Base-by-base conservation (phyloP, 2,888 invertebrate species). In the Hirtodrosophila confusa region DNA sequence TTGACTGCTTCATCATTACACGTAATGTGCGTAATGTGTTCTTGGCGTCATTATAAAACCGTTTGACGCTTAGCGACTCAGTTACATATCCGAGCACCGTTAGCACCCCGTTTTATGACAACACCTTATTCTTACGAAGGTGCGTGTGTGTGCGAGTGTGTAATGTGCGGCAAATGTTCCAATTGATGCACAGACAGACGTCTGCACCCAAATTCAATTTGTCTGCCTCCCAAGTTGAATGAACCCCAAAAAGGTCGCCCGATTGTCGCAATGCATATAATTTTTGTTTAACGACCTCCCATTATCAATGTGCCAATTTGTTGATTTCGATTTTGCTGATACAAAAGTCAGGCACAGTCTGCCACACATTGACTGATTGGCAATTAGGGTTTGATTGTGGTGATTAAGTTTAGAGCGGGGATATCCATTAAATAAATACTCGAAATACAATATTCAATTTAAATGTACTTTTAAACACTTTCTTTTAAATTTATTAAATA, bases 61-160 rank as follows among this genome's bases (percentile, higher is more conserved):
- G 84, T 86, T 83, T 64, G 61, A 39, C 61, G 61, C 65, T 75
- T 66, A 82, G 84, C 78, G 69, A 64, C 67, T 69, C 40, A 51
- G 56, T 83, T 86, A 74, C 87, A 80, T 84, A 69, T 68, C 33
- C 57, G 12, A 33, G 11, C 49, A 69, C 80, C 85, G 82, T 82
- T 85, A 78, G 75, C 73, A 79, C 61, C 49, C 29, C 54, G 40
- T 62, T 65, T 65, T 65, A 75, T 67, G 85, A 78, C 75, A 61
- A 69, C 69, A 73, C 71, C 64, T 64, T 58, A 57, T 17, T 17
- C 65, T 53, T 65, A 47, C 40, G 37, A 58, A 53, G 39, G 35
- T 49, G 48, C 50, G 50, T 56, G 50, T 58, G 51, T 27, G 57
- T 36, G 11, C 11, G 51, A 37, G 50, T 69, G 29, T 41, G 55